Evolutionary conservation across 2,888 invertebrate species (phyloP).

Genomic region (Cosmorhoe ocellata): DNA sequence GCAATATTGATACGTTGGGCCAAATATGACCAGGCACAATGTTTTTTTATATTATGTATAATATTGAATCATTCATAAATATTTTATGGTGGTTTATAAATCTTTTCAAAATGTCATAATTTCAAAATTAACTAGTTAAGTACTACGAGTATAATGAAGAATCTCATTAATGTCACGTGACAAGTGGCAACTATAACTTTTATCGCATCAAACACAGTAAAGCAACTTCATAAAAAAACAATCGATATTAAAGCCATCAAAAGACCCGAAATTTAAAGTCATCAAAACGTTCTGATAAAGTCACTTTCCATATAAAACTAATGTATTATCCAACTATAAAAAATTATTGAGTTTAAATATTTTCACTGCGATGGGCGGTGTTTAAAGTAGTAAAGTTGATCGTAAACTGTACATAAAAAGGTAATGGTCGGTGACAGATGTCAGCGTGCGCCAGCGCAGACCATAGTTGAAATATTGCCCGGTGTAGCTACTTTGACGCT

Average conservation of each 20-base stretch:
- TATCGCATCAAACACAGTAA: conserved; percentile 24
- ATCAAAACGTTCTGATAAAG: conserved; percentile 53
- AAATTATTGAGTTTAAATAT: conserved; percentile 71
- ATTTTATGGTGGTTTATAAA: too few species aligned
- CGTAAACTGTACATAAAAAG: conserved; percentile 55
- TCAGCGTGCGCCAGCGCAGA: conserved; percentile 44
- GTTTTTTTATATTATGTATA: too few species aligned
- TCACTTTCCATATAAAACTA: conserved; percentile 64
- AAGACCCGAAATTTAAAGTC: conserved; percentile 53
- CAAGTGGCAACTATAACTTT: background rate
- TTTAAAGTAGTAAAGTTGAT: conserved; percentile 39
- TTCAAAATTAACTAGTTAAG: background rate
- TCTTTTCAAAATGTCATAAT: too few species aligned
- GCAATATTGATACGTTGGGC: too few species aligned
- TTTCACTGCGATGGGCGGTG: conserved; percentile 60
- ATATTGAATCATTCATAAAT: too few species aligned
- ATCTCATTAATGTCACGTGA: background rate
- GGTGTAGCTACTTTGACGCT: conserved; percentile 26
- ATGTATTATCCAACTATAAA: conserved; percentile 63
- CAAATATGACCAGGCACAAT: too few species aligned
- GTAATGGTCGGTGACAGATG: conserved; percentile 57
- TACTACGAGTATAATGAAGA: background rate
- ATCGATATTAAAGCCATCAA: conserved; percentile 54
- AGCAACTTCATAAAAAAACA: conserved; percentile 44
- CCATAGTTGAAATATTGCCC: conserved; percentile 24